phyloP scores from a whole-genome alignment of 2,888 invertebrate species.

The Blastobasis adustella region DNA sequence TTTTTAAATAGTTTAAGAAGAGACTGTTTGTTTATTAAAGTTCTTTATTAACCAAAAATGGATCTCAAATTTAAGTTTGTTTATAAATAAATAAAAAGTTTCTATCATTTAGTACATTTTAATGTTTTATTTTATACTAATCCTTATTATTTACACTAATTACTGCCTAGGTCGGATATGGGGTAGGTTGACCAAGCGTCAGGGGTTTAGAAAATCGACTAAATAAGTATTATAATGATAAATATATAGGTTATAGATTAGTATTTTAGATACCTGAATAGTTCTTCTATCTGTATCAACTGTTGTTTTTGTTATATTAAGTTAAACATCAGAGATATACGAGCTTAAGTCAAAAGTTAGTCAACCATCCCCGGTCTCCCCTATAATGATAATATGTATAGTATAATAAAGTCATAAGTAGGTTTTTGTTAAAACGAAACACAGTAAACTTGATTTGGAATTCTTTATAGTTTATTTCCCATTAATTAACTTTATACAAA shows the following conservation, averaged over 20 bases:
- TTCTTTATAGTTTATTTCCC: too few relatives aligned
- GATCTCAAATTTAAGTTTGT: conserved; percentile 2
- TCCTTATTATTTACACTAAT: conserved; percentile 3
- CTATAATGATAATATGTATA: too few relatives aligned
- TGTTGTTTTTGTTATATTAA: too few relatives aligned
- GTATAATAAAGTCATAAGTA: too few relatives aligned
- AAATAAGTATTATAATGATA: conserved; percentile 4
- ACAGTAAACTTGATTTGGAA: too few relatives aligned
- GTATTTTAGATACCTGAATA: neutral
- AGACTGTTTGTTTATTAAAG: neutral
- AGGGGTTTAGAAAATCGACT: neutral
- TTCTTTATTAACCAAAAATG: neutral
- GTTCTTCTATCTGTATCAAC: conserved; percentile 1
- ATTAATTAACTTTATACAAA: too few relatives aligned
- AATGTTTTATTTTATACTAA: conserved; percentile 5
- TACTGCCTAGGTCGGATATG: conserved; percentile 5
- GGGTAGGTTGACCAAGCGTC: conserved; percentile 8
- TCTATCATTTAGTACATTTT: conserved; percentile 4
- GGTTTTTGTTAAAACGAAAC: too few relatives aligned
- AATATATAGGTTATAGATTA: conserved; percentile 2
- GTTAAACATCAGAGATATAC: too few relatives aligned
- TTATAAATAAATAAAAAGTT: conserved; percentile 5
- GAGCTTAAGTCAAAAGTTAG: too few relatives aligned
- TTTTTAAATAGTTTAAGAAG: neutral
- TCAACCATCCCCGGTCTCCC: too few relatives aligned